Conservation (phyloP, 2,113 vertebrate genomes). For the Aegithalos caudatus region DNA sequence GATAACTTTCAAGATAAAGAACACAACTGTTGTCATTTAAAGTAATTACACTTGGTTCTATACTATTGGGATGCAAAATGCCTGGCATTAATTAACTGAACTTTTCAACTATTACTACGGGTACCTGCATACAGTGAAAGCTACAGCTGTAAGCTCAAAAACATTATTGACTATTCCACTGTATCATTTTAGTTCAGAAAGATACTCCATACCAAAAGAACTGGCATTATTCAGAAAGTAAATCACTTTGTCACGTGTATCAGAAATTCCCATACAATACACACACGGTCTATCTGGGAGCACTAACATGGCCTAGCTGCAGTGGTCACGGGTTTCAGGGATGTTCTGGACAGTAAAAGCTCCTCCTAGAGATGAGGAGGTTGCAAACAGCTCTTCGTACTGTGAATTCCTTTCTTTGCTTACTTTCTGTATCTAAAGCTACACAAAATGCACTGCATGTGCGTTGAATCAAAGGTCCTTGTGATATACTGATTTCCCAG, state of each 20-base stretch:
- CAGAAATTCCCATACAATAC: background rate
- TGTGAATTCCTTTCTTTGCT: background rate
- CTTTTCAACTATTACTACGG: background rate
- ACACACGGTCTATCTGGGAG: rapidly evolving
- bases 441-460: background rate
- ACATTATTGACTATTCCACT: background rate
- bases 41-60: background rate
- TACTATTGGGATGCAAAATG: background rate
- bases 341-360: background rate
- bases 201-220: background rate
- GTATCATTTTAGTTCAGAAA: background rate
- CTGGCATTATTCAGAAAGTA: background rate
- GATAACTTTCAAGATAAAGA: background rate
- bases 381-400: background rate
- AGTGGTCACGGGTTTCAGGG: background rate
- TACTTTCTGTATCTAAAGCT: background rate
- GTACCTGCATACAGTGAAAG: background rate
- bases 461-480: background rate
- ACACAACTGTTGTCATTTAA: background rate
- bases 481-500: background rate
- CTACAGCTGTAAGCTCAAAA: background rate
- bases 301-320: background rate
- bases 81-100: background rate
- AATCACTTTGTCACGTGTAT: rapidly evolving
- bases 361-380: background rate